Evolutionary conservation across 2,113 vertebrate species (phyloP).

Genomic region (Callocephalon fimbriatum): DNA sequence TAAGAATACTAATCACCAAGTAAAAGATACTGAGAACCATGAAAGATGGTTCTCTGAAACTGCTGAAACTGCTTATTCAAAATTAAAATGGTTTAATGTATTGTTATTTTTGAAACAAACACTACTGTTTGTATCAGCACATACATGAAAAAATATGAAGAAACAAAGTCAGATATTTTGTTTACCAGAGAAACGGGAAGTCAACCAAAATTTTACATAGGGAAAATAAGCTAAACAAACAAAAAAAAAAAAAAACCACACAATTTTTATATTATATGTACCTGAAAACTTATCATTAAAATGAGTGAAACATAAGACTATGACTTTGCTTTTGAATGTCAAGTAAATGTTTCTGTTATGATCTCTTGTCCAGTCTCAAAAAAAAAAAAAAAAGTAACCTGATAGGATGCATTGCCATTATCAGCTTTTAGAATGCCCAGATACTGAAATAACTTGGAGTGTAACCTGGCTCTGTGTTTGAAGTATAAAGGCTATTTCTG

Average conservation of each 20-base stretch:
- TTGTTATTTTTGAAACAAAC: not conserved
- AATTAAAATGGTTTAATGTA: not conserved
- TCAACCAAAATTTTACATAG: not conserved
- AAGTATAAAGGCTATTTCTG: too few species aligned
- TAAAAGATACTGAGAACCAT: not conserved
- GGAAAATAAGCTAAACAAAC: not conserved
- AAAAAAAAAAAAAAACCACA: not conserved
- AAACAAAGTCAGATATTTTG: not conserved
- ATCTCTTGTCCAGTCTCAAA: not conserved
- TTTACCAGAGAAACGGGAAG: not conserved
- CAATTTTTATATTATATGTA: not conserved
- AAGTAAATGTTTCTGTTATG: not conserved
- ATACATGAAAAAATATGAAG: not conserved
- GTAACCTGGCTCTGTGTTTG: too few species aligned
- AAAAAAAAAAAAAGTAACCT: not conserved
- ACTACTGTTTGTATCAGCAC: not conserved
- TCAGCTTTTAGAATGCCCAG: not conserved
- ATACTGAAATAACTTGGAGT: not conserved
- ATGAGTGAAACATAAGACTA: not conserved
- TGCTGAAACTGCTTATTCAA: not conserved
- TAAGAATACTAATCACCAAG: not conserved
- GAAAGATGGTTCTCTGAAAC: not conserved
- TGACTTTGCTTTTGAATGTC: not conserved
- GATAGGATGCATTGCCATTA: not conserved
- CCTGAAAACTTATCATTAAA: not conserved